These are phyloP conservation scores for Rhagonycha lutea DNA, from an alignment of 2,888 invertebrate species.

Conservation along the genomic window DNA sequence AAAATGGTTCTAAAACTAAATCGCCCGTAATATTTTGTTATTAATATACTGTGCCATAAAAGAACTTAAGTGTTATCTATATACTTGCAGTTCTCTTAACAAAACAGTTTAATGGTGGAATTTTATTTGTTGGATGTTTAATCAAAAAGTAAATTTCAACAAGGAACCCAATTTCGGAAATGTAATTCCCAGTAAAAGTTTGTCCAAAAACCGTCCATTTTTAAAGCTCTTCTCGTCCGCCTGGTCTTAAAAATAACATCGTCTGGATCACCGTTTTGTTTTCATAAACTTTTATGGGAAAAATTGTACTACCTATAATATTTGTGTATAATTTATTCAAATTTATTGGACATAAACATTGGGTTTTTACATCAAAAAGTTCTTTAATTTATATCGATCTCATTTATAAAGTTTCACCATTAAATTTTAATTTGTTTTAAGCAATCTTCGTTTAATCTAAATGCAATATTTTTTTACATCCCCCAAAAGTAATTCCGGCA, in stretches of 20 bases:
- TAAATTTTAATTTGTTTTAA: conserved; percentile 18
- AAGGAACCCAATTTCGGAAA: background rate
- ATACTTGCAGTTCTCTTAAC: conserved; percentile 48
- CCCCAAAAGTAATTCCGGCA: conserved; percentile 42
- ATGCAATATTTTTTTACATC: conserved; percentile 31
- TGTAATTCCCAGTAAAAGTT: no score
- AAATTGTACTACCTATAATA: background rate
- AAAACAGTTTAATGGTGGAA: conserved; percentile 41
- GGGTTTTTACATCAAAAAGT: background rate
- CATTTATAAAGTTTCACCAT: conserved; percentile 1
- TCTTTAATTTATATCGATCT: background rate
- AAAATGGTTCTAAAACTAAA: conserved; percentile 46
- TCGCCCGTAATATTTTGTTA: conserved; percentile 49
- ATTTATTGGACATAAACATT: background rate
- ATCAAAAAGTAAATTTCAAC: no score
- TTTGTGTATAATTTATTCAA: background rate
- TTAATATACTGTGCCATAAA: conserved; percentile 49
- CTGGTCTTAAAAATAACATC: background rate
- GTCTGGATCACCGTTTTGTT: background rate
- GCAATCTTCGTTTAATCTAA: conserved; percentile 19
- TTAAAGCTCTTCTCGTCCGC: background rate
- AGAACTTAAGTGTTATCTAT: conserved; percentile 51
- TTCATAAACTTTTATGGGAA: background rate
- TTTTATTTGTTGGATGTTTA: background rate
- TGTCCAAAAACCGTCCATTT: background rate